Conservation (phyloP, 2,797 vertebrate species). For the Sebastes miniatus region DNA sequence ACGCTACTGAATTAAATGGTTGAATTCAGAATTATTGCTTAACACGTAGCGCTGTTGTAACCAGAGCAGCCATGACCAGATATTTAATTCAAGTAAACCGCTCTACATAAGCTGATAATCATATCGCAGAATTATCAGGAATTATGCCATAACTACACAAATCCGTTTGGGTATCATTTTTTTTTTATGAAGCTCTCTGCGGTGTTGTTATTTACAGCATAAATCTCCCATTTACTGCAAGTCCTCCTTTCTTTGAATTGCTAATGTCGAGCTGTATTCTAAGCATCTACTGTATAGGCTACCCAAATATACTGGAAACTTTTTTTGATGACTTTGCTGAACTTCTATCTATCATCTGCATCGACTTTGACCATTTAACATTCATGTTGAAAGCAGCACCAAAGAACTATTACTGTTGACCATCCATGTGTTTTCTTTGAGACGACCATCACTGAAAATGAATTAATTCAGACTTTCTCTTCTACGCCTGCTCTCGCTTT, state of each 20-base stretch:
- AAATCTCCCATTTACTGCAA: constrained; percentile 27
- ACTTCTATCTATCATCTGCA: not conserved
- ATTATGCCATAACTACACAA: constrained; percentile 23
- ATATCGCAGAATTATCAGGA: constrained; percentile 29
- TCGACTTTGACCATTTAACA: not conserved
- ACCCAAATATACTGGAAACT: not conserved
- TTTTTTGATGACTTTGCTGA: not conserved
- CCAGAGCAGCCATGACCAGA: not conserved
- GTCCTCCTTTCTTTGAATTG: not conserved
- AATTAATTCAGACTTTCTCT: not conserved
- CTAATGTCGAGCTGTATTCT: no score
- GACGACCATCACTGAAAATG: not conserved
- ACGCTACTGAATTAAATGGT: not conserved
- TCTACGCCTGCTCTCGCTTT: not conserved
- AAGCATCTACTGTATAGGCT: no score
- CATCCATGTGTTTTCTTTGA: not conserved
- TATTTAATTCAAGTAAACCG: not conserved
- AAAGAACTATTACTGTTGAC: not conserved
- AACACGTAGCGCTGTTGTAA: not conserved
- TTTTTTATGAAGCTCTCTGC: constrained; percentile 23
- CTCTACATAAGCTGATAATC: constrained; percentile 45
- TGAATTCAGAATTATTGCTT: not conserved
- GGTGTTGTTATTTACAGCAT: constrained; percentile 36
- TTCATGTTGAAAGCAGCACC: not conserved
- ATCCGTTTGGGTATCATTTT: constrained; percentile 30